These are phyloP conservation scores for Bufotes viridis DNA, from an alignment of 2,797 vertebrate genomes.

Conservation along the genomic window DNA sequence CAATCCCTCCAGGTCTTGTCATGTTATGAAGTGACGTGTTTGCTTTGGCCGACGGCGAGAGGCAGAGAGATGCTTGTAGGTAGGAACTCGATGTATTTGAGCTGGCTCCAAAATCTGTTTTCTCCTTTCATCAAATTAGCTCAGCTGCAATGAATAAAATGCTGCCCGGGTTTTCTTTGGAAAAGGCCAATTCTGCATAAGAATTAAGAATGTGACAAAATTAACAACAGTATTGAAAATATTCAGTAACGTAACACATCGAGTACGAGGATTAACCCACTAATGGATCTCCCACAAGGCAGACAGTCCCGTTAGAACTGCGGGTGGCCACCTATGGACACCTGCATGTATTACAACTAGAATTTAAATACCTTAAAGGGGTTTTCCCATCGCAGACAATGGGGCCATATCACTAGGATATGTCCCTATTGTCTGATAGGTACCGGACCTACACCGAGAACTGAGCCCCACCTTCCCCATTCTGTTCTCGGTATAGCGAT, in stretches of 20 bases:
- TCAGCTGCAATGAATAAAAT: conserved; percentile 70
- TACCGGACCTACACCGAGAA: too few relatives aligned
- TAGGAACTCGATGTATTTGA: conserved; percentile 75
- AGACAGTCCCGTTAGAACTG: neutral
- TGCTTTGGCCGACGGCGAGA: conserved; percentile 71
- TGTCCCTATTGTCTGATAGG: too few relatives aligned
- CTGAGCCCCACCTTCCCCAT: too few relatives aligned
- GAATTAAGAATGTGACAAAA: conserved; percentile 45
- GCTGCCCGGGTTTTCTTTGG: conserved; percentile 14
- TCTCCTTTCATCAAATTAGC: conserved; percentile 76
- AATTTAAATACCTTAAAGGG: neutral
- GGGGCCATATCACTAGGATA: too few relatives aligned
- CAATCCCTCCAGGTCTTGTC: conserved; percentile 71
- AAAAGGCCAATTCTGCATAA: neutral
- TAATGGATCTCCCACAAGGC: neutral
- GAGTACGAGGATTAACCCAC: conserved; percentile 1
- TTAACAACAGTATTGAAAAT: conserved; percentile 27
- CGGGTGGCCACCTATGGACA: neutral
- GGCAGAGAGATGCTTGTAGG: conserved; percentile 71
- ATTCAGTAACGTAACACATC: neutral
- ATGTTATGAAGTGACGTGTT: conserved; percentile 75
- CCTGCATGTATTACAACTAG: neutral
- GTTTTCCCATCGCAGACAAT: too few relatives aligned
- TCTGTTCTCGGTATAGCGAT: too few relatives aligned
- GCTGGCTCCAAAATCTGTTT: conserved; percentile 74